Evolutionary conservation across 2,888 invertebrate species (phyloP), one percentile per base, ranked within the genome.

Genomic region (Drosophila koepferae): DNA sequence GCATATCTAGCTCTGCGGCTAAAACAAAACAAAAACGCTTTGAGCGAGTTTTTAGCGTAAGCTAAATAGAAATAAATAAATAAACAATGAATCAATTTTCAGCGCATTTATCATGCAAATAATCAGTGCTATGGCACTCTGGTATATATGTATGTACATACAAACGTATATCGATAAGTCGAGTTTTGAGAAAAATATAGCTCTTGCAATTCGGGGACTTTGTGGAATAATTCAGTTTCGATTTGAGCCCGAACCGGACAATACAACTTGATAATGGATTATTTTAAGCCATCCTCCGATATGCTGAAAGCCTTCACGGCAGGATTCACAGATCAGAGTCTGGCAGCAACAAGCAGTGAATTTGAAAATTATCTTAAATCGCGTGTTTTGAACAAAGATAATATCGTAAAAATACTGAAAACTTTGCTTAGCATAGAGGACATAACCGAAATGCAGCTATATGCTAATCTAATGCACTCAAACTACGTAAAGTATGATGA

Each of bases 351-450:
- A 2, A 34, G 43, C 34, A 34, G 0, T 10, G 16, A 16, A 20
- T 58, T 58, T 20, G 34, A 10, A 0, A 20, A 3, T n/a, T 68
- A 68, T 64, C 5, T 64, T 16, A 8, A 53, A 2, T 34, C 20
- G 7, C 36, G 4, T 4, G 14, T 46, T 12, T 31, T 63, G n/a
- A n/a, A 18, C 23, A 20, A 18, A 5, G 40, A 48, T 12, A 63
- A 63, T 56, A 3, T 56, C 16, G 7, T 3, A 3, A 28, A 28
- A 9, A 36, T 63, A 16, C 38, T 63, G 0, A 12, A 7, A 6
- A 55, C 46, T 2, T 38, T 63, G 46, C 23, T 55, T 3, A 18
- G 20, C 56, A 63, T 63, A 16, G 63, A 63, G 16, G 63, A 63
- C 38, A 31, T 63, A 31, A 4, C 16, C 10, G 31, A 38, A 18